These are phyloP conservation scores for Macrostomum lignano DNA, from an alignment of 1,140 invertebrate species.

Conservation along the genomic window DNA sequence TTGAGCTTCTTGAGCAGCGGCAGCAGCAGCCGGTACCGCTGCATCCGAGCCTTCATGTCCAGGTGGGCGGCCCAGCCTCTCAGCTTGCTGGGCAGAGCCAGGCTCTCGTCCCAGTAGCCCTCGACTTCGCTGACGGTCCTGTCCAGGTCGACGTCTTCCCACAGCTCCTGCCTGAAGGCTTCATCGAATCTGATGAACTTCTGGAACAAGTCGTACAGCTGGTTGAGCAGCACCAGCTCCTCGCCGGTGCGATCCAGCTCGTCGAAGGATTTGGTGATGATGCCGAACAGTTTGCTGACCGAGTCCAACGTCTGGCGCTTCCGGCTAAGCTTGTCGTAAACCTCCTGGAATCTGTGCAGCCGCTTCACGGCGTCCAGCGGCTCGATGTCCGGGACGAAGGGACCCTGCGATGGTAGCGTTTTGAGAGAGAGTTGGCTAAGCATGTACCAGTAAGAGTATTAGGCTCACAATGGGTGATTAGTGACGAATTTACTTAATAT, in stretches of 20 bases:
- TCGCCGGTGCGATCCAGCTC: slow-evolving; percentile 23
- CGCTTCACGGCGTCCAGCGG: slow-evolving; percentile 20
- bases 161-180: slow-evolving; percentile 22
- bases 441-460: no score
- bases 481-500: no score
- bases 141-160: slow-evolving; percentile 8
- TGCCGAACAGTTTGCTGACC: slow-evolving; percentile 26
- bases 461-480: no score
- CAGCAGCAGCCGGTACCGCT: slow-evolving; percentile 20
- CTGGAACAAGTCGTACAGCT: slow-evolving; percentile 26
- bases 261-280: slow-evolving; percentile 21
- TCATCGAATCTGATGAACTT: slow-evolving; percentile 25
- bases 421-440: background rate
- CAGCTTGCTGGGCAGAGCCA: slow-evolving; percentile 23
- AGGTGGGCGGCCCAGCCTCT: slow-evolving; percentile 25
- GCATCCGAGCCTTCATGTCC: slow-evolving; percentile 18
- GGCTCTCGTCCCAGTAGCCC: slow-evolving; percentile 23
- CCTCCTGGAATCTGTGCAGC: slow-evolving; percentile 20
- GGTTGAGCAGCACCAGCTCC: slow-evolving; percentile 22
- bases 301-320: slow-evolving; percentile 24
- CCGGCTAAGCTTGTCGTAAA: slow-evolving; percentile 17
- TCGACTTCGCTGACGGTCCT: slow-evolving; percentile 15
- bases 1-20: slow-evolving; percentile 20
- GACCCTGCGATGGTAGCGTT: slow-evolving; percentile 16
- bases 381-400: slow-evolving; percentile 20